phyloP scores from a whole-genome alignment of 2,888 invertebrate genomes.

The Eumacrocentrus americanus region DNA sequence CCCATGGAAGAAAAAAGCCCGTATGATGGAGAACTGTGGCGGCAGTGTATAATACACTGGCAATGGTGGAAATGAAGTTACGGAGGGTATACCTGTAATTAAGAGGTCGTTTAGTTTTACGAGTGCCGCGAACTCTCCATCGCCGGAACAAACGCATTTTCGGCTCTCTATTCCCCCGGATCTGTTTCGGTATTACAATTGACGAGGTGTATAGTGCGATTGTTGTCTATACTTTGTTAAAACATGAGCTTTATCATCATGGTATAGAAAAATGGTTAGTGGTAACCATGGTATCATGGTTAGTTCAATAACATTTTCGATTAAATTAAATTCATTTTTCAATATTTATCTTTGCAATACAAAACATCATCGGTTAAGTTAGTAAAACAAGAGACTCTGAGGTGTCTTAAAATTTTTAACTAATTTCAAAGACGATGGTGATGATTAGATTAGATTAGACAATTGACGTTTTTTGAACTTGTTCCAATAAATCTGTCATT shows the following conservation, averaged over 20 bases:
- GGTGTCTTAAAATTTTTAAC: too few relatives aligned
- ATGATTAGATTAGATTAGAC: too few relatives aligned
- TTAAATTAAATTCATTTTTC: too few relatives aligned
- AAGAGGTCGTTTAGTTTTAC: constrained; percentile 38
- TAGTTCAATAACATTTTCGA: too few relatives aligned
- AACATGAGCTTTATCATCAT: background rate
- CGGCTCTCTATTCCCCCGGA: background rate
- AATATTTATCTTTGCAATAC: too few relatives aligned
- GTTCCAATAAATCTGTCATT: too few relatives aligned
- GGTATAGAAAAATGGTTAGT: too few relatives aligned
- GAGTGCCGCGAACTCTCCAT: constrained; percentile 16
- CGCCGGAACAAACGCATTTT: background rate
- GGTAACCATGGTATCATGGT: too few relatives aligned
- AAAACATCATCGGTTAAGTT: too few relatives aligned
- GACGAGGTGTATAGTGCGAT: background rate
- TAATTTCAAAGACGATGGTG: too few relatives aligned
- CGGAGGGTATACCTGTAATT: constrained; percentile 35
- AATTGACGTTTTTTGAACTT: too few relatives aligned
- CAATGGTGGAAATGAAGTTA: constrained; percentile 23
- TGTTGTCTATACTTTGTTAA: background rate
- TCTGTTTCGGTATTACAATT: constrained; percentile 2
- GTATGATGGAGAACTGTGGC: constrained; percentile 30
- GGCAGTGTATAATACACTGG: constrained; percentile 15
- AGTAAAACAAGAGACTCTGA: too few relatives aligned
- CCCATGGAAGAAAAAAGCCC: constrained; percentile 26